Evolutionary conservation across 2,888 invertebrate genomes (phyloP).

Genomic region (Patella pellucida): DNA sequence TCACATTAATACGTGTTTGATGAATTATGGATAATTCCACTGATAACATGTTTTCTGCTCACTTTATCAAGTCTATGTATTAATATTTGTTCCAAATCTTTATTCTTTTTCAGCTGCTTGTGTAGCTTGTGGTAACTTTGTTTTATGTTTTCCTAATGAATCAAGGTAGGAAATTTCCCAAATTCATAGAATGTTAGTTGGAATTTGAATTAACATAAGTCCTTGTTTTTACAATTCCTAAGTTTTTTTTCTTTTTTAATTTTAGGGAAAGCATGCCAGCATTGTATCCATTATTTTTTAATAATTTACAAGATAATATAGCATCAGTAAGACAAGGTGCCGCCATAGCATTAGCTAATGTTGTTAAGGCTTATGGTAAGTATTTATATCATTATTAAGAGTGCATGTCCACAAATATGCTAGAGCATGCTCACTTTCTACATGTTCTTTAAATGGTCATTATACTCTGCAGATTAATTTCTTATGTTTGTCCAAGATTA

Average conservation of each 20-base stretch:
- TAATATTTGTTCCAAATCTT: slow-evolving; percentile 13
- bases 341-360: slow-evolving; percentile 73
- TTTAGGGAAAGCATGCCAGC: slow-evolving; percentile 62
- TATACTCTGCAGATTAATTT: no score
- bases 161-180: slow-evolving; percentile 61
- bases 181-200: background rate
- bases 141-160: slow-evolving; percentile 74
- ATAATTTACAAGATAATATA: slow-evolving; percentile 74
- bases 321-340: slow-evolving; percentile 75
- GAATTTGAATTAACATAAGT: background rate
- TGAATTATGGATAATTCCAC: no score
- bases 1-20: no score
- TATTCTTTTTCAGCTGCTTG: slow-evolving; percentile 72
- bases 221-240: background rate
- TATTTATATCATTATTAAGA: background rate
- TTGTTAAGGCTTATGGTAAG: slow-evolving; percentile 69
- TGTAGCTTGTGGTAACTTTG: slow-evolving; percentile 74
- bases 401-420: no score
- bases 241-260: slow-evolving; percentile 18
- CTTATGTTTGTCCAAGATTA: no score
- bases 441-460: no score
- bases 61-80: background rate
- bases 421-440: no score
- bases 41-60: no score
- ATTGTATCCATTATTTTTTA: slow-evolving; percentile 72